These are phyloP conservation scores for Oreotrochilus melanogaster DNA, from an alignment of 2,113 vertebrate species.

Conservation along the genomic window DNA sequence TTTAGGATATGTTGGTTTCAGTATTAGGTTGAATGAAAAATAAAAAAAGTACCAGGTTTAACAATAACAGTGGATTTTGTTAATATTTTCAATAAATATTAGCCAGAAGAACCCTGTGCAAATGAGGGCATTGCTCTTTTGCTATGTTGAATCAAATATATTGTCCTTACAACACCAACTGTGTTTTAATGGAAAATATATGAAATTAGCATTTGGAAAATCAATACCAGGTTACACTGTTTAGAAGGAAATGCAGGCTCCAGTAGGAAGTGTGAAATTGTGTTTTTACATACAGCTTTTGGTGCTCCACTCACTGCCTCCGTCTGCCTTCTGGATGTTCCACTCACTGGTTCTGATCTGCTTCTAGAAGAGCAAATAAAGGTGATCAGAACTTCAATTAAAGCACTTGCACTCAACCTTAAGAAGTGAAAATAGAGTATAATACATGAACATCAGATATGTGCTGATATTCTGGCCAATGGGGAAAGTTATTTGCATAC, in stretches of 20 bases:
- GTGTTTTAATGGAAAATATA: conserved; percentile 63
- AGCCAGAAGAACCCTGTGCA: conserved; percentile 81
- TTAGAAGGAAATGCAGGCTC: conserved; percentile 73
- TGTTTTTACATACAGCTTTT: background rate
- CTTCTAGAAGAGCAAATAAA: background rate
- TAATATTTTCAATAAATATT: conserved; percentile 77
- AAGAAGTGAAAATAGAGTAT: background rate
- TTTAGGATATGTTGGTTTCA: too few species aligned
- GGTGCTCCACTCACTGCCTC: background rate
- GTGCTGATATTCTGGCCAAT: background rate
- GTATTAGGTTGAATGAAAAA: background rate
- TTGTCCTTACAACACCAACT: conserved; percentile 78
- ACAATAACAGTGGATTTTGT: too few species aligned
- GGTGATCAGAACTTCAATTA: background rate
- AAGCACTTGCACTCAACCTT: background rate
- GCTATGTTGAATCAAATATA: conserved; percentile 80
- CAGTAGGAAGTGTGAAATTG: background rate
- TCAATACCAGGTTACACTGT: conserved; percentile 72
- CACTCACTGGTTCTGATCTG: background rate
- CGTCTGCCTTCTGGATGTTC: background rate
- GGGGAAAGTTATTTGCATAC: background rate
- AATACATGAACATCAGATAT: background rate
- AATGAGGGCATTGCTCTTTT: conserved; percentile 71
- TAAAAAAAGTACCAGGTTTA: background rate
- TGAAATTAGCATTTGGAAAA: conserved; percentile 52